Evolutionary conservation across 2,113 vertebrate species (phyloP), one percentile per base, ranked within the genome.

Genomic region (Corythaeola cristata): DNA sequence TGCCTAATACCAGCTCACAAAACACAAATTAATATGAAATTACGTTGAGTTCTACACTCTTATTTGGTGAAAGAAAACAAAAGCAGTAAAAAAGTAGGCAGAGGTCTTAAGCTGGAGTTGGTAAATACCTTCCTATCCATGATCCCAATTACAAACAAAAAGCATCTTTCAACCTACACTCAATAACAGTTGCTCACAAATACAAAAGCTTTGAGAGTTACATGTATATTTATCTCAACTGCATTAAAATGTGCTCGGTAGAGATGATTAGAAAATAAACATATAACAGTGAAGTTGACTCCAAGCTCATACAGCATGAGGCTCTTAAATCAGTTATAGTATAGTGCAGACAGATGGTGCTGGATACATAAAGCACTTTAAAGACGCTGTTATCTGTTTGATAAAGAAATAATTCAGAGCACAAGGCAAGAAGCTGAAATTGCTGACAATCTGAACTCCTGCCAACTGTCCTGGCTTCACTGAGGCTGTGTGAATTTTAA

Each of bases 321-420:
- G 67, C 28, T 88, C 45, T 92, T 89, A 89, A 85, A 91, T 92
- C 62, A 39, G 41, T 83, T 91, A 39, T 53, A 81, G 63, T 52
- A 64, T 7, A 69, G 69, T 3, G 0, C 12, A 69, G 84, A 85
- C 92, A 96, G 81, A 97, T 85, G 77, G 80, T 77, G 52, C 55
- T 89, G 71, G 41, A 85, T 69, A 39, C 45, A 79, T 60, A 80
- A 79, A 94, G 37, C 30, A 69, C 59, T 77, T 89, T 96, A 95
- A 94, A 85, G 87, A 87, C 6, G 6, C 26, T 35, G 45, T 62
- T 96, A 92, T 94, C 91, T 94, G 18, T 67, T 91, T 77, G 74
- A 95, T 93, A 96, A 91, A 88, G 71, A 88, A 95, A 92, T 94
- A 92, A 94, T 92, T 94, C 87, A 88, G 93, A 93, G 71, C 78